Conservation (phyloP, 2,113 vertebrate genomes). For the Monarcha castaneiventris region DNA sequence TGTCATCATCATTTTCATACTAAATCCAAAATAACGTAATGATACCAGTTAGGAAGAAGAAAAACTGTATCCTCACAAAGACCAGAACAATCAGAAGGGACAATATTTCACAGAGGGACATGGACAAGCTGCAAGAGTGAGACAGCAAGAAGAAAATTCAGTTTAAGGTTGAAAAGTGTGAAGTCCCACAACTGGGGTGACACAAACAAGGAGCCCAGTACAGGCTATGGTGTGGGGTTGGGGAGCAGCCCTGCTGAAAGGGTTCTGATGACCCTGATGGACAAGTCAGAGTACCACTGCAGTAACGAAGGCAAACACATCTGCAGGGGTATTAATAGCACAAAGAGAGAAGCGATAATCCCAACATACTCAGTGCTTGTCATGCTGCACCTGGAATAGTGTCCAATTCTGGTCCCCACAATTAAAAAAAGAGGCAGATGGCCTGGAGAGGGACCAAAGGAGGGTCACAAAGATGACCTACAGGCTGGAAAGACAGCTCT, state of each 20-base stretch:
- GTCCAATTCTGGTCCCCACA: not conserved
- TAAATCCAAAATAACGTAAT: not conserved
- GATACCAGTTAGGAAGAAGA: not conserved
- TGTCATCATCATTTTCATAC: not conserved
- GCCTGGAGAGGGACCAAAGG: not conserved
- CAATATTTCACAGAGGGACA: not conserved
- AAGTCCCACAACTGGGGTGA: not conserved
- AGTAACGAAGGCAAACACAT: not conserved
- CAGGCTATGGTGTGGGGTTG: fast-evolving
- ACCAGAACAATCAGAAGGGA: not conserved
- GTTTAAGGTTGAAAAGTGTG: not conserved
- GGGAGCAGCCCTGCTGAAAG: not conserved
- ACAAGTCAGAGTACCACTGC: not conserved
- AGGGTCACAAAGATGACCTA: not conserved
- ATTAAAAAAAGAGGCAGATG: not conserved
- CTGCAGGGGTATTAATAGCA: not conserved
- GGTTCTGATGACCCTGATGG: not conserved
- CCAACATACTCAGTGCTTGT: not conserved
- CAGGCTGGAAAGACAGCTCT: fast-evolving
- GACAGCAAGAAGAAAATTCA: not conserved
- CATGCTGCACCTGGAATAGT: not conserved
- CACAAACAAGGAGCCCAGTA: not conserved
- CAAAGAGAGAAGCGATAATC: not conserved
- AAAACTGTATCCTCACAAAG: not conserved
- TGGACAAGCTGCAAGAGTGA: not conserved